These are phyloP conservation scores for Drosophila parthenogenetica DNA, from an alignment of 2,888 invertebrate genomes.

Conservation along the genomic window DNA sequence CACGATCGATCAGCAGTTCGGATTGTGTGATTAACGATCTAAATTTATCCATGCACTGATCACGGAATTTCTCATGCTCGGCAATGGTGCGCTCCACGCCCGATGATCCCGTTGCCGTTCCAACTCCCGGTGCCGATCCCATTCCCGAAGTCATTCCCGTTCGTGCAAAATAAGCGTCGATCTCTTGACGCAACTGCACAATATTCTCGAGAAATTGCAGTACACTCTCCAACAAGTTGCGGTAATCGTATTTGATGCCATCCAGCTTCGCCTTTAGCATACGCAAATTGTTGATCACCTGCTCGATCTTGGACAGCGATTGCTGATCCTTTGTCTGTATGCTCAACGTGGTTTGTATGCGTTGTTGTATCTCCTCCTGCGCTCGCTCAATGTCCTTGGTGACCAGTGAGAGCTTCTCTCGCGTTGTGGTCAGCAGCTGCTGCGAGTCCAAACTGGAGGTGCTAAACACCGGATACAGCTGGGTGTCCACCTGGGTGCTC, in stretches of 20 bases:
- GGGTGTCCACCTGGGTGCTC: conserved; percentile 89
- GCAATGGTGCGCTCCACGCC: conserved; percentile 86
- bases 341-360: conserved; percentile 89
- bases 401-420: conserved; percentile 87
- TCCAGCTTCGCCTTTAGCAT: conserved; percentile 89
- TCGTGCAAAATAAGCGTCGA: conserved; percentile 86
- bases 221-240: conserved; percentile 89
- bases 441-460: conserved; percentile 87
- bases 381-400: conserved; percentile 88
- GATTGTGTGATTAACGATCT: conserved; percentile 89
- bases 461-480: conserved; percentile 91
- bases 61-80: conserved; percentile 89
- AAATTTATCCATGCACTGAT: conserved; percentile 88
- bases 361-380: conserved; percentile 88
- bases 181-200: conserved; percentile 87
- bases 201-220: conserved; percentile 90
- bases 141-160: conserved; percentile 55
- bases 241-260: conserved; percentile 89
- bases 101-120: conserved; percentile 23
- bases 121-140: conserved; percentile 2
- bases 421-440: conserved; percentile 87
- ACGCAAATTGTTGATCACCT: conserved; percentile 88
- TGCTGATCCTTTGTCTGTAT: conserved; percentile 87
- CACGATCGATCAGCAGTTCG: conserved; percentile 89
- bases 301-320: conserved; percentile 86